Conservation (phyloP, 2,888 invertebrate genomes). For the Gymnosoma rotundatum region DNA sequence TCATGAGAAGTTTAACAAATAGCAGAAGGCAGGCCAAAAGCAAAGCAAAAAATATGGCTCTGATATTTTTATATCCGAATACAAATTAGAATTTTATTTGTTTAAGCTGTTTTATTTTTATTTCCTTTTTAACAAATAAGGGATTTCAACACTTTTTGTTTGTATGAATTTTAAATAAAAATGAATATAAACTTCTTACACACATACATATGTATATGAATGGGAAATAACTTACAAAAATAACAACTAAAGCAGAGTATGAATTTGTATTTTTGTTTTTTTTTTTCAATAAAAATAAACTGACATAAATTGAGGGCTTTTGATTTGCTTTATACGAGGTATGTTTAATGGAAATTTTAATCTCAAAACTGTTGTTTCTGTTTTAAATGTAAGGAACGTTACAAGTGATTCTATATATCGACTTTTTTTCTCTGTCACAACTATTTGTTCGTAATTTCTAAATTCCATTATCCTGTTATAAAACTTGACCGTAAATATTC, state of each 20-base stretch:
- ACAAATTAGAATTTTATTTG: slow-evolving; percentile 40
- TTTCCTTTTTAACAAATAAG: slow-evolving; percentile 13
- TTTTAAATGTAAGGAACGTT: too few relatives aligned
- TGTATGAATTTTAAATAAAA: slow-evolving; percentile 10
- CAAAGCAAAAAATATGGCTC: slow-evolving; percentile 2
- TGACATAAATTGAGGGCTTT: too few relatives aligned
- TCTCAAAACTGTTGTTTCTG: too few relatives aligned
- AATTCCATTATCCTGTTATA: too few relatives aligned
- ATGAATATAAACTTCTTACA: not conserved
- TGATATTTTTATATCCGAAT: slow-evolving; percentile 31
- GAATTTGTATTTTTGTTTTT: not conserved
- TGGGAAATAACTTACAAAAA: not conserved
- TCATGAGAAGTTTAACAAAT: slow-evolving; percentile 33
- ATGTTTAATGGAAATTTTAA: too few relatives aligned
- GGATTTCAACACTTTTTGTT: slow-evolving; percentile 36
- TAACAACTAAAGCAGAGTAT: not conserved
- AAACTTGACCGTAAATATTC: too few relatives aligned
- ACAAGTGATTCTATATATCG: too few relatives aligned
- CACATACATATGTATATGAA: too few relatives aligned
- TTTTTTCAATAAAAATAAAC: too few relatives aligned
- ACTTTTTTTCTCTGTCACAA: too few relatives aligned
- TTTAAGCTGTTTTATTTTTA: slow-evolving; percentile 9
- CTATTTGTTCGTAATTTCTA: too few relatives aligned
- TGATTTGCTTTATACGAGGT: too few relatives aligned
- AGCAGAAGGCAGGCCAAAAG: not conserved